These are phyloP conservation scores for Macrobrachium rosenbergii DNA, from an alignment of 1,140 invertebrate genomes.

Conservation along the genomic window DNA sequence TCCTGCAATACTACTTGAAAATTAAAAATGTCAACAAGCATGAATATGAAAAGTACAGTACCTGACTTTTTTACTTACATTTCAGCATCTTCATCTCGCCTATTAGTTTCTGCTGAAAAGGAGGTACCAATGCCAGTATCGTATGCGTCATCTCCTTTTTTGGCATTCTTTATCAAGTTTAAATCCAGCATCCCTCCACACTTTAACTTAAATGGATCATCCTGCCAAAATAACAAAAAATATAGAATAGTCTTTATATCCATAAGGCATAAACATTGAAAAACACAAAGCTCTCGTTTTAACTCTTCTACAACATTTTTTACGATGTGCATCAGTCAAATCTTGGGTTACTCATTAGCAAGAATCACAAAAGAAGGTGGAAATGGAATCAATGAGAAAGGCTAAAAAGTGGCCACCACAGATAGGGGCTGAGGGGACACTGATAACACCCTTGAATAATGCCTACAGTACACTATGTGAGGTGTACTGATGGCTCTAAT, in stretches of 20 bases:
- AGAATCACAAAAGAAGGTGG: no score
- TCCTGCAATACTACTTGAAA: neutral
- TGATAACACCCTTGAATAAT: no score
- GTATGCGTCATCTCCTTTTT: slow-evolving; percentile 86
- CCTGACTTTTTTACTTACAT: slow-evolving; percentile 77
- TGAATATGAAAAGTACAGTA: neutral
- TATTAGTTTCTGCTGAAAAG: slow-evolving; percentile 98
- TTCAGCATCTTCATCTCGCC: slow-evolving; percentile 98
- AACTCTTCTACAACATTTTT: neutral
- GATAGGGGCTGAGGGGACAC: no score
- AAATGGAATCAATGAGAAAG: no score
- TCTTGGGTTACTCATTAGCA: no score
- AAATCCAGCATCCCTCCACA: slow-evolving; percentile 93
- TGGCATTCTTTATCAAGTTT: slow-evolving; percentile 83
- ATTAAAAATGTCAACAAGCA: neutral
- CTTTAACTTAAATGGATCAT: slow-evolving; percentile 79
- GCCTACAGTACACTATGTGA: no score
- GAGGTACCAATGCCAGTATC: slow-evolving; percentile 94
- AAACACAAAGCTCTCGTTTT: no score
- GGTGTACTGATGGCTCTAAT: no score
- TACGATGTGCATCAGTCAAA: no score
- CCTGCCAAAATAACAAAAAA: slow-evolving; percentile 67
- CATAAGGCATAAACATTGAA: neutral
- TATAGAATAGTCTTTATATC: neutral
- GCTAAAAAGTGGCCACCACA: no score